These are phyloP conservation scores for Psilanteris sp. DNA, from an alignment of 1,140 invertebrate species.

Conservation along the genomic window DNA sequence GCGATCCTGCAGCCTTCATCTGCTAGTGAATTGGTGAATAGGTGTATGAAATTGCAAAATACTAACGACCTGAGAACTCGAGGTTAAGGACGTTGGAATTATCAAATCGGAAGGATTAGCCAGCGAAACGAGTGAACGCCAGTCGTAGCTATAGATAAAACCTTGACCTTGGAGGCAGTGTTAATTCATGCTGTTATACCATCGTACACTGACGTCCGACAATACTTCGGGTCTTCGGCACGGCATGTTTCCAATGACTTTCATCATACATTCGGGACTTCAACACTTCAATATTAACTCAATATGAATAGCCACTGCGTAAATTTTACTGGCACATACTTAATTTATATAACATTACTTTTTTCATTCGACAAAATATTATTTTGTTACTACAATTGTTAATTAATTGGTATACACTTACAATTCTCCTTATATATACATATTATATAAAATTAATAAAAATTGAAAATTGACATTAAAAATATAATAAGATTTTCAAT, in stretches of 20 bases:
- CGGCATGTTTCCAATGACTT: slow-evolving; percentile 46
- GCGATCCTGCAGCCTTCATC: slow-evolving; percentile 57
- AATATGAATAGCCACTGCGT: too few relatives aligned
- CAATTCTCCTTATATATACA: too few relatives aligned
- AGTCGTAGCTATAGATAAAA: slow-evolving; percentile 61
- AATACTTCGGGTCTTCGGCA: slow-evolving; percentile 58
- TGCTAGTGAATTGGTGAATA: slow-evolving; percentile 63
- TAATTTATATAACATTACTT: too few relatives aligned
- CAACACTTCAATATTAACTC: too few relatives aligned
- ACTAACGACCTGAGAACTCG: slow-evolving; percentile 64
- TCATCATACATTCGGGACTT: too few relatives aligned
- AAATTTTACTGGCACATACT: too few relatives aligned
- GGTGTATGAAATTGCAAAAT: slow-evolving; percentile 65
- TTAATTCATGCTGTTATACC: slow-evolving; percentile 73
- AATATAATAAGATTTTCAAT: too few relatives aligned
- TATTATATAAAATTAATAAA: too few relatives aligned
- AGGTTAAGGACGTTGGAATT: slow-evolving; percentile 69
- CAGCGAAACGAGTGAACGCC: slow-evolving; percentile 59
- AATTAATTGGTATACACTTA: too few relatives aligned
- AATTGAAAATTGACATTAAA: too few relatives aligned
- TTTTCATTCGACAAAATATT: too few relatives aligned
- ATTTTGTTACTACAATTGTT: too few relatives aligned
- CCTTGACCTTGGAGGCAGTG: slow-evolving; percentile 71
- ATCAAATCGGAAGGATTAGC: slow-evolving; percentile 68
- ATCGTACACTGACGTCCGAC: slow-evolving; percentile 66